Conservation (phyloP, 2,797 vertebrate genomes). For the Uromys caudimaculatus region DNA sequence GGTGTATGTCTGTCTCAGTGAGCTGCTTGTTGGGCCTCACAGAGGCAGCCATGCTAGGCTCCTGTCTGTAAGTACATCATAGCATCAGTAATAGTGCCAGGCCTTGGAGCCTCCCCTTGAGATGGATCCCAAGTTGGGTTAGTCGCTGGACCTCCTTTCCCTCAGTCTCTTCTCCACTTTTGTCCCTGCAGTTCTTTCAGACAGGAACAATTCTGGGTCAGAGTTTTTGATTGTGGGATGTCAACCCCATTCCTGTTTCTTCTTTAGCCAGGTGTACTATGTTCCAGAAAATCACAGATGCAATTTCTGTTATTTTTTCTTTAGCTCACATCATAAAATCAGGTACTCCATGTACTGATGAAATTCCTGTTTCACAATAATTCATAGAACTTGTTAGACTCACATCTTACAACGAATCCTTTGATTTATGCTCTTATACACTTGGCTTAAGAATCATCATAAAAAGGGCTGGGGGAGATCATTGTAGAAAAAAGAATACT, state of each 20-base stretch:
- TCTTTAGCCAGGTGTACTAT: not conserved
- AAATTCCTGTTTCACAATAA: conserved; percentile 15
- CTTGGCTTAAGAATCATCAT: conserved; percentile 12
- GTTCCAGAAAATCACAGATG: not conserved
- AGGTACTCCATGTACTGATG: not conserved
- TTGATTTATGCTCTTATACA: conserved; percentile 45
- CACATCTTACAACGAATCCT: not conserved
- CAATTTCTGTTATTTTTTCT: conserved; percentile 44
- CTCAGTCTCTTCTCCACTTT: not conserved
- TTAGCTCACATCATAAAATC: not conserved
- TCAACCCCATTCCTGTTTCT: not conserved
- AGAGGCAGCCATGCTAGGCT: not conserved
- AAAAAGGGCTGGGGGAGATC: conserved; percentile 19
- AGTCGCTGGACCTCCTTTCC: not conserved
- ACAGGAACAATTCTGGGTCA: not conserved
- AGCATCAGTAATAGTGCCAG: not conserved
- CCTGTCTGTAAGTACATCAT: not conserved
- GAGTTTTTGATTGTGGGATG: not conserved
- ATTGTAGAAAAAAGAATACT: conserved; percentile 38
- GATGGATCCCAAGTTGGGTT: not conserved
- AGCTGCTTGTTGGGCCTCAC: not conserved
- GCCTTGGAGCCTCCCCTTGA: not conserved
- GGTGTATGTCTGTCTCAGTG: not conserved
- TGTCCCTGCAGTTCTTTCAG: not conserved
- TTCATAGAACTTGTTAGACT: conserved; percentile 12